These are phyloP conservation scores for Fringilla coelebs DNA, from an alignment of 2,797 vertebrate genomes.

Conservation along the genomic window DNA sequence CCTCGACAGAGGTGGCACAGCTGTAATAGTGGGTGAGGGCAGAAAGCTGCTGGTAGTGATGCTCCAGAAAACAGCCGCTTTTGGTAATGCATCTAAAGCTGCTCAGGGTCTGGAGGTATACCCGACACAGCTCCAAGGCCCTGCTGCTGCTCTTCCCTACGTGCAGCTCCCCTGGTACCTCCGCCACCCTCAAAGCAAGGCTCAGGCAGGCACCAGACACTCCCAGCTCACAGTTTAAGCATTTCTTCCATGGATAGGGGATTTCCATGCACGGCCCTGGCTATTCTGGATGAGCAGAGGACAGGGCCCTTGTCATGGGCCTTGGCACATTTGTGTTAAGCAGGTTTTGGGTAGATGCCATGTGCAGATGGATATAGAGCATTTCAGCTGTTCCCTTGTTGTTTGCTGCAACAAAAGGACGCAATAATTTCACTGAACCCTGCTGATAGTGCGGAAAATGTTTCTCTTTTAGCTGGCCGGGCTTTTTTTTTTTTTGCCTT, in stretches of 20 bases:
- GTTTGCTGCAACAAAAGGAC: constrained; percentile 14
- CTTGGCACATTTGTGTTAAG: background rate
- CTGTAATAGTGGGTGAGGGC: rapidly evolving
- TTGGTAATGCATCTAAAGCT: background rate
- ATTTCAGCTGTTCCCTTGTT: constrained; percentile 32
- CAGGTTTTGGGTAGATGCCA: constrained; percentile 35
- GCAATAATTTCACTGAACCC: constrained; percentile 28
- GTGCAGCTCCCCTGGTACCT: background rate
- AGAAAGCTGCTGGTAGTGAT: background rate
- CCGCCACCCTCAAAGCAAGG: background rate
- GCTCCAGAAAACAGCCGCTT: background rate
- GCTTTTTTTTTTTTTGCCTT: background rate
- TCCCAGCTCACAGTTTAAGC: background rate
- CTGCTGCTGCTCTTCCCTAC: background rate
- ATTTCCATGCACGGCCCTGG: background rate
- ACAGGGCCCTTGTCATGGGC: background rate
- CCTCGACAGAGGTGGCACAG: rapidly evolving
- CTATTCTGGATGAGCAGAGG: background rate
- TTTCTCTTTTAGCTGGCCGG: background rate
- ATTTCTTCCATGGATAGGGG: background rate
- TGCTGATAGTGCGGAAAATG: background rate
- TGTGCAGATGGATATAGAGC: constrained; percentile 26
- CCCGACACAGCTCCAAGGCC: rapidly evolving
- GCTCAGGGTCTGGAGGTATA: background rate
- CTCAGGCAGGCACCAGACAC: background rate